These are phyloP conservation scores for Cydia fagiglandana DNA, from an alignment of 1,140 invertebrate genomes.

Conservation along the genomic window DNA sequence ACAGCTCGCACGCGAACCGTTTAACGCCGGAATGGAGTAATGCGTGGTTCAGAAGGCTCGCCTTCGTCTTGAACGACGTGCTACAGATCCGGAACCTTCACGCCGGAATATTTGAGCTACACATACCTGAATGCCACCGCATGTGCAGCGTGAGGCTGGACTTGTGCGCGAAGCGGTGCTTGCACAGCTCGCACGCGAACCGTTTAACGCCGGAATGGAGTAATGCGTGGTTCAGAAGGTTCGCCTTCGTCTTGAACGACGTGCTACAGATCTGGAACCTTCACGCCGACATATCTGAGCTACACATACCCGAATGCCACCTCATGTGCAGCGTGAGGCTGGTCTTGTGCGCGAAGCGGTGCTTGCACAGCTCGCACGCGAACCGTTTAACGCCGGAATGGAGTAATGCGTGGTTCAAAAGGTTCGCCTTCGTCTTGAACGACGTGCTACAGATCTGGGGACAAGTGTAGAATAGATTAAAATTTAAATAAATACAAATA, in stretches of 20 bases:
- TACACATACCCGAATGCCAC: slow-evolving; percentile 78
- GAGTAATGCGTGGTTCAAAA: slow-evolving; percentile 84
- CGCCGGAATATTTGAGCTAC: not conserved
- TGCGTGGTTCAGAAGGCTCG: too few species aligned
- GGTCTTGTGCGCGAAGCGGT: slow-evolving; percentile 87
- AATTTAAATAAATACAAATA: too few species aligned
- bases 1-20: too few species aligned
- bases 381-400: slow-evolving; percentile 87
- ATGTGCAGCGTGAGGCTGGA: slow-evolving; percentile 68
- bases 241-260: too few species aligned
- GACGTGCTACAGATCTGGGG: slow-evolving; percentile 80
- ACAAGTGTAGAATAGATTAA: slow-evolving; percentile 1
- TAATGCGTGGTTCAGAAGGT: too few species aligned
- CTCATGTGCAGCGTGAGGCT: slow-evolving; percentile 84
- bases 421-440: slow-evolving; percentile 86
- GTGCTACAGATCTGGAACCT: too few species aligned
- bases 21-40: too few species aligned
- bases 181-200: slow-evolving; percentile 81
- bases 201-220: too few species aligned
- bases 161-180: slow-evolving; percentile 69
- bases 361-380: slow-evolving; percentile 87
- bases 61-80: too few species aligned
- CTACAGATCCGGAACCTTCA: too few species aligned
- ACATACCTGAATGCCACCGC: slow-evolving; percentile 79
- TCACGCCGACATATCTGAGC: not conserved